These are phyloP conservation scores for Ptilodon capucinus DNA, from an alignment of 2,888 invertebrate species.

Conservation along the genomic window DNA sequence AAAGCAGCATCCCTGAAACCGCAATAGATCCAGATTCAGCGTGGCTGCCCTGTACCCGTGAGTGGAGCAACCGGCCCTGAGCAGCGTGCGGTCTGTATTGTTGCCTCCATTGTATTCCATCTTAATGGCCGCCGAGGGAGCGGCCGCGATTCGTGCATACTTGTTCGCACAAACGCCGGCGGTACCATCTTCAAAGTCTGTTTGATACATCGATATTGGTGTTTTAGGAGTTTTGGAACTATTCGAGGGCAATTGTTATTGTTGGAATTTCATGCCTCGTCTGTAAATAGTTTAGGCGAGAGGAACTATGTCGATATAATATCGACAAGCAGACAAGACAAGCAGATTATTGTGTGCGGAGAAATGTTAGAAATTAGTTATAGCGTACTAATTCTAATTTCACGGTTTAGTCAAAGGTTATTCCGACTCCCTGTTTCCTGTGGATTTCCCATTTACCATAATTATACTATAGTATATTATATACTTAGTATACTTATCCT, in stretches of 20 bases:
- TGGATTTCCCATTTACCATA: too few species aligned
- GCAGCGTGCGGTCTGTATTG: constrained; percentile 8
- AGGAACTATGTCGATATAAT: neutral
- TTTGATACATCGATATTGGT: neutral
- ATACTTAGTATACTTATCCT: too few species aligned
- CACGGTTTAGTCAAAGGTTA: too few species aligned
- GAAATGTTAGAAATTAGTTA: too few species aligned
- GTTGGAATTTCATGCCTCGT: neutral
- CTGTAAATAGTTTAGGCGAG: neutral
- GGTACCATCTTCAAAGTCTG: neutral
- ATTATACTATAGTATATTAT: too few species aligned
- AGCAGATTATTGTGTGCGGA: neutral
- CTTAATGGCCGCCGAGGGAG: constrained; percentile 21
- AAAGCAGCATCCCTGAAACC: neutral
- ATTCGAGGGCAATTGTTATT: constrained; percentile 1
- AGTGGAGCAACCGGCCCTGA: neutral
- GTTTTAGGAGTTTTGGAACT: neutral
- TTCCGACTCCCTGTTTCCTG: too few species aligned
- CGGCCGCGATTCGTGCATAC: constrained; percentile 19
- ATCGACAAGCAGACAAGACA: too few species aligned
- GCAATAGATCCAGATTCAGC: neutral
- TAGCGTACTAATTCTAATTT: too few species aligned
- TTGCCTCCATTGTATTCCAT: constrained; percentile 20
- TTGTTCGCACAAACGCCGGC: constrained; percentile 16
- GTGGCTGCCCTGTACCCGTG: neutral